Conservation (phyloP, 2,888 invertebrate genomes). For the Hydrotaea diabolus region DNA sequence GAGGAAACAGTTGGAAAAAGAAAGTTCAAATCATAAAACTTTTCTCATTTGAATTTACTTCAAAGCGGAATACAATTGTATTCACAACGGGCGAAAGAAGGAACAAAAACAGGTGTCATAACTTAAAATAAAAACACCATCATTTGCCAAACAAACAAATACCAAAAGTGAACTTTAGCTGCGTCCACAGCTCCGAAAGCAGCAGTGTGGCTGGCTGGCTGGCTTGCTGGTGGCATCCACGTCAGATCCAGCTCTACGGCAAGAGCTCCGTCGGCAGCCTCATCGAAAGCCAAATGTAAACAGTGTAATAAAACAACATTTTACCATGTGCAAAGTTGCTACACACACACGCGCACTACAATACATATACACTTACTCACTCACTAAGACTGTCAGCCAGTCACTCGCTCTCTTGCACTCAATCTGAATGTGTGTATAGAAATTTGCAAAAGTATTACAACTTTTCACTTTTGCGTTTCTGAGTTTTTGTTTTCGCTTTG, state of each 20-base stretch:
- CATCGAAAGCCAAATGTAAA: conserved; percentile 46
- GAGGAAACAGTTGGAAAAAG: conserved; percentile 21
- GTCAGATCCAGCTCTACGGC: neutral
- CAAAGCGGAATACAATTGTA: conserved; percentile 33
- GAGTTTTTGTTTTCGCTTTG: neutral
- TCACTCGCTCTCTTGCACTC: neutral
- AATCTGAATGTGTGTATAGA: conserved; percentile 20
- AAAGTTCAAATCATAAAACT: conserved; percentile 47
- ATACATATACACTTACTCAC: neutral
- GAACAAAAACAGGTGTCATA: conserved; percentile 50
- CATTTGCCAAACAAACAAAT: conserved; percentile 38
- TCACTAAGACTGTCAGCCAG: neutral
- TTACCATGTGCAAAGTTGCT: conserved; percentile 28
- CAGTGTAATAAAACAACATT: conserved; percentile 49
- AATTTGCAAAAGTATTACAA: conserved; percentile 40
- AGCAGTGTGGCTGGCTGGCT: no score
- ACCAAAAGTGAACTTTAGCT: conserved; percentile 19
- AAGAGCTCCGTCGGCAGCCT: neutral
- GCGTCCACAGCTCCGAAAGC: conserved; percentile 9
- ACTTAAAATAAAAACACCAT: conserved; percentile 46
- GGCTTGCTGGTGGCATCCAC: neutral
- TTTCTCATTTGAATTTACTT: conserved; percentile 43
- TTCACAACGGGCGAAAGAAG: neutral
- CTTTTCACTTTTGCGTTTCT: conserved; percentile 28
- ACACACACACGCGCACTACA: neutral